Evolutionary conservation across 2,113 vertebrate species (phyloP).

Genomic region (Lepisosteus osseus): DNA sequence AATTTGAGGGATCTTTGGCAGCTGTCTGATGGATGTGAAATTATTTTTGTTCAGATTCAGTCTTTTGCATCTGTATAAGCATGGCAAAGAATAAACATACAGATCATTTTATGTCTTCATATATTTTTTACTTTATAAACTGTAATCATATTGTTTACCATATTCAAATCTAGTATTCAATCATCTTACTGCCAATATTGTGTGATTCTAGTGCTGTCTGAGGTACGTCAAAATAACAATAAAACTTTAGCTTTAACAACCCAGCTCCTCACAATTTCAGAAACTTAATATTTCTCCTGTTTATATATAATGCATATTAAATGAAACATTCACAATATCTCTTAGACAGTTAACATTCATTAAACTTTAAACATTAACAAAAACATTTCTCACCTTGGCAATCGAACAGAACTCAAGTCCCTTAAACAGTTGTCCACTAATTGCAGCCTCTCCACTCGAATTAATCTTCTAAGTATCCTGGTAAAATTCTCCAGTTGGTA

Average conservation of each 20-base stretch:
- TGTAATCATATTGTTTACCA: neutral
- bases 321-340: too few species aligned
- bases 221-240: too few species aligned
- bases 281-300: too few species aligned
- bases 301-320: too few species aligned
- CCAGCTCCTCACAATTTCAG: too few species aligned
- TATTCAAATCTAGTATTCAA: too few species aligned
- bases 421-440: conserved; percentile 83
- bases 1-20: conserved; percentile 87
- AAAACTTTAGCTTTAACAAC: too few species aligned
- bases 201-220: too few species aligned
- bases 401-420: conserved; percentile 80
- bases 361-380: too few species aligned
- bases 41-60: conserved; percentile 86
- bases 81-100: conserved; percentile 32
- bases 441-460: conserved; percentile 86
- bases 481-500: conserved; percentile 84
- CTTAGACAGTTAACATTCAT: too few species aligned
- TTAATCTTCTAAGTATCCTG: conserved; percentile 80
- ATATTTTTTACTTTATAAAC: neutral
- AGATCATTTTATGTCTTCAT: neutral
- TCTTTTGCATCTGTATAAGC: conserved; percentile 76
- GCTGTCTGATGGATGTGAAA: conserved; percentile 81
- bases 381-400: conserved; percentile 79
- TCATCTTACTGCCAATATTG: too few species aligned